Percentiles rank a stretch among this genome's conserved stretches.
These are phyloP conservation scores for Corella eumyota DNA, from an alignment of 23 tunicate genomes.

Conservation along the genomic window DNA sequence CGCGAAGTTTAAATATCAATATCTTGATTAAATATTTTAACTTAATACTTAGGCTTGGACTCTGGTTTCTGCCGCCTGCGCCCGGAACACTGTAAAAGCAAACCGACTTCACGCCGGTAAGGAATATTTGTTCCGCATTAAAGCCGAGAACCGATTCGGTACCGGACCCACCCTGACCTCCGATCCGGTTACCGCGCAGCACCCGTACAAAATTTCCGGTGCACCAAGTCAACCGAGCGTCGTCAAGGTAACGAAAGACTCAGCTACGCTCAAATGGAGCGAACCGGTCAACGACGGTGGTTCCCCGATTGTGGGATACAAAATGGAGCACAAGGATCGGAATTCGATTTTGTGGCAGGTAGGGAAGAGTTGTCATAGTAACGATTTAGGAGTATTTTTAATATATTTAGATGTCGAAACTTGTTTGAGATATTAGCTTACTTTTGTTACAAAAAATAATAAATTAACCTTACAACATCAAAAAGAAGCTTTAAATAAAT, in stretches of 20 bases:
- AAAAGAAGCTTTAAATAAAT: too few species aligned
- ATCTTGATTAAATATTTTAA: too few species aligned
- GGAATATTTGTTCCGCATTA: conserved; percentile 84
- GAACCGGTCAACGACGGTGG: conserved; percentile 88
- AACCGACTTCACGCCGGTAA: conserved; percentile 56
- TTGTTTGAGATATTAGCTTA: too few species aligned
- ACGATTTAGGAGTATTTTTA: too few species aligned
- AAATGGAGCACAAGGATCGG: conserved; percentile 83
- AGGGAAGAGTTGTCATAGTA: too few species aligned
- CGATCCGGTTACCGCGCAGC: conserved; percentile 59
- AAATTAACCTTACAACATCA: too few species aligned
- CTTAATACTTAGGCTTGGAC: conserved; percentile 82
- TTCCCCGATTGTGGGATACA: conserved; percentile 74
- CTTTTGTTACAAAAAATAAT: too few species aligned
- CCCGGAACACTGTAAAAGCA: conserved; percentile 85
- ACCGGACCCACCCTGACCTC: conserved; percentile 58
- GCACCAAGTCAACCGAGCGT: conserved; percentile 60
- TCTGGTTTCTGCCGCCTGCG: conserved; percentile 77
- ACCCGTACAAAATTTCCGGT: conserved; percentile 70
- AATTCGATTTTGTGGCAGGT: conserved; percentile 95
- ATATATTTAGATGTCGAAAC: too few species aligned
- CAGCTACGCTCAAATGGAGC: conserved; percentile 60
- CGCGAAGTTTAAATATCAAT: too few species aligned
- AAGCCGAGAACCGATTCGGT: conserved; percentile 97
- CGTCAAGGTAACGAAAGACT: conserved; percentile 60